phyloP scores from a whole-genome alignment of 2,888 invertebrate genomes.

The Chrysina gloriosa region DNA sequence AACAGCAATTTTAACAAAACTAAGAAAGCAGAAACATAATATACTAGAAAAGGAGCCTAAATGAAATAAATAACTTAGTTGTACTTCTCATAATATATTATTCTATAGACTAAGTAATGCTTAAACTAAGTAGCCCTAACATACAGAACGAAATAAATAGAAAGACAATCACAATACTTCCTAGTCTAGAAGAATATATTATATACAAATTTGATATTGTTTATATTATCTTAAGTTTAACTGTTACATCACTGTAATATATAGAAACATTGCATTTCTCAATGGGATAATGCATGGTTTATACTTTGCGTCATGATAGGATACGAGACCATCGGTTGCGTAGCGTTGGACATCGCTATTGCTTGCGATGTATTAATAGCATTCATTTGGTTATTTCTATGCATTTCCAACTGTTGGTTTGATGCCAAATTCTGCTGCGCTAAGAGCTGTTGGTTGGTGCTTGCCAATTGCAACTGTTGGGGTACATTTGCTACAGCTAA shows the following conservation, averaged over 20 bases:
- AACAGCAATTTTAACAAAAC: slow-evolving; percentile 3
- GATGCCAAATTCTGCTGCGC: slow-evolving; percentile 59
- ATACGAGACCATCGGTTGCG: slow-evolving; percentile 73
- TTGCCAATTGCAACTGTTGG: slow-evolving; percentile 59
- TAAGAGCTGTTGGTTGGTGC: slow-evolving; percentile 56
- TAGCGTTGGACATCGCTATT: slow-evolving; percentile 71
- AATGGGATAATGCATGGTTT: slow-evolving; percentile 56
- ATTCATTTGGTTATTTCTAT: slow-evolving; percentile 61
- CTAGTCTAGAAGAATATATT: slow-evolving; percentile 21
- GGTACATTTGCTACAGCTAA: slow-evolving; percentile 57
- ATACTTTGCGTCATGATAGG: slow-evolving; percentile 75
- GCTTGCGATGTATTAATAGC: slow-evolving; percentile 67
- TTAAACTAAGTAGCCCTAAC: slow-evolving; percentile 9
- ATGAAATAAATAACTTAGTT: slow-evolving; percentile 24
- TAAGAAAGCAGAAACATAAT: neutral
- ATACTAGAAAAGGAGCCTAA: neutral
- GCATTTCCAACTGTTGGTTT: slow-evolving; percentile 59
- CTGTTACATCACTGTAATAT: slow-evolving; percentile 9
- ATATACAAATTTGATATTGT: slow-evolving; percentile 24
- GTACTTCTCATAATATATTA: slow-evolving; percentile 29
- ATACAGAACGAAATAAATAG: slow-evolving; percentile 19
- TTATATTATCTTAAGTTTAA: neutral
- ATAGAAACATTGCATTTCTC: slow-evolving; percentile 31
- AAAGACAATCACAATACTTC: slow-evolving; percentile 33
- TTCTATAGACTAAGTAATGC: slow-evolving; percentile 7